Evolutionary conservation across 2,888 invertebrate species (phyloP), one percentile per base, ranked within the genome.

Genomic region (Callyntrura guangdongensis): DNA sequence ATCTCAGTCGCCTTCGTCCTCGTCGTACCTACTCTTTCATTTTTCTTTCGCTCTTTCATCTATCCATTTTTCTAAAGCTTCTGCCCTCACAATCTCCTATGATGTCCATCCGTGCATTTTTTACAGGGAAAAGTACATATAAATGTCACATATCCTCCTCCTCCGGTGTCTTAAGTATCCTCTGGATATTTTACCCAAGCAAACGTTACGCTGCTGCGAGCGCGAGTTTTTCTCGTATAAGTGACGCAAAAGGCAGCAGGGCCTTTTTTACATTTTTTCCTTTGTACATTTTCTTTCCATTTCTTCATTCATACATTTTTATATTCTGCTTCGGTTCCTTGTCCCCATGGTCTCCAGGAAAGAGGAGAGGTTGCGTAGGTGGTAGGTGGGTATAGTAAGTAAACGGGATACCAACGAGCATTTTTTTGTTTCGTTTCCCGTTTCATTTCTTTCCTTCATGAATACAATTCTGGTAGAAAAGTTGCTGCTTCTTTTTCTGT

Each of bases 1-100:
- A 92, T 93, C 91, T 93, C 92, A 91, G 91, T 91, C 74, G 88
- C 64, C 22, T 25, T 47, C 82, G 56, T 47, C 27, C 47, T 22
- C 61, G n/a, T 64, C 56, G 64, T 89, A 86, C 89, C 74, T 87
- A 83, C 64, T 25, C 25, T 56, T 56, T 56, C 56, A 3, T 56
- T 56, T 22, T 86, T 67, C 64, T 53, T 72, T 59, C 69, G 67
- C 36, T 64, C 11, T 89, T 47, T 77, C 67, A 79, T 84, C 64
- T 69, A 64, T 64, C 81, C 59, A 59, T 86, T 64, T 86, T 74
- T 45, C 36, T 25, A 74, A 74, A 74, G 12, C 45, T 61, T 69
- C 17, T 86, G 27, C 79, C 27, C 79, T 86, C 79, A 61, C 56
- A 36, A 81, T 20, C 74, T 74, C 49, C 47, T 11, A 20, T 74